Evolutionary conservation across 1,140 invertebrate species (phyloP).

Genomic region (Vollenhovia emeryi): DNA sequence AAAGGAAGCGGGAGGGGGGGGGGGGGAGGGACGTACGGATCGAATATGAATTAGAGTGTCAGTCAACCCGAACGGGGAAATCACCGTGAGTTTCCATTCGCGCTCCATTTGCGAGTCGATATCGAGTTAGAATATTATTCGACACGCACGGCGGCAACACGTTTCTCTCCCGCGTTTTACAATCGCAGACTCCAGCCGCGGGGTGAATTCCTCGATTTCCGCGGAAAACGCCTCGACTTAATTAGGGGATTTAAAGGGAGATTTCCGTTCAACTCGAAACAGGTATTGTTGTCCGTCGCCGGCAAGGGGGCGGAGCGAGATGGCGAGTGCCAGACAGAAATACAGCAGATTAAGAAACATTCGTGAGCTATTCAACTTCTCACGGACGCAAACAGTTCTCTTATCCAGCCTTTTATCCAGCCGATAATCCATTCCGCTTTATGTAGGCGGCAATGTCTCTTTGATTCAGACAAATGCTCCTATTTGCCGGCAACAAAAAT

Average conservation of each 20-base stretch:
- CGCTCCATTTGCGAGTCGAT: neutral
- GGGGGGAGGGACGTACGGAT: neutral
- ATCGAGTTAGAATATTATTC: constrained; percentile 12
- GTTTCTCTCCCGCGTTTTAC: neutral
- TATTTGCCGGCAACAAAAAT: constrained; percentile 6
- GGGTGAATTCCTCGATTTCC: neutral
- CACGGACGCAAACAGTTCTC: neutral
- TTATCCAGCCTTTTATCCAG: neutral
- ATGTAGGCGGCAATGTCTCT: constrained; percentile 6
- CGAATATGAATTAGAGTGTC: constrained; percentile 20
- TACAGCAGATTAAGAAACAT: neutral
- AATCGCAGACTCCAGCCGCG: neutral
- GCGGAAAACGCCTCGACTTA: neutral
- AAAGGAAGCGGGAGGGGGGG: neutral
- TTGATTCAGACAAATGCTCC: constrained; percentile 36
- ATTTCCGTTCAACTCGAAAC: neutral
- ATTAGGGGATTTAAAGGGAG: neutral
- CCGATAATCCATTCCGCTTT: constrained; percentile 1
- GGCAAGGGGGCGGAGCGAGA: neutral
- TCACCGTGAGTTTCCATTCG: neutral
- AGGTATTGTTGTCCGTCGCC: neutral
- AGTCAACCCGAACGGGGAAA: neutral
- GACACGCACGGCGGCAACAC: constrained; percentile 1
- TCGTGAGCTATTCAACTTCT: neutral
- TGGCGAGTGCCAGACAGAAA: neutral